These are phyloP conservation scores for Odontocerum albicorne DNA, from an alignment of 2,888 invertebrate species.

Conservation along the genomic window DNA sequence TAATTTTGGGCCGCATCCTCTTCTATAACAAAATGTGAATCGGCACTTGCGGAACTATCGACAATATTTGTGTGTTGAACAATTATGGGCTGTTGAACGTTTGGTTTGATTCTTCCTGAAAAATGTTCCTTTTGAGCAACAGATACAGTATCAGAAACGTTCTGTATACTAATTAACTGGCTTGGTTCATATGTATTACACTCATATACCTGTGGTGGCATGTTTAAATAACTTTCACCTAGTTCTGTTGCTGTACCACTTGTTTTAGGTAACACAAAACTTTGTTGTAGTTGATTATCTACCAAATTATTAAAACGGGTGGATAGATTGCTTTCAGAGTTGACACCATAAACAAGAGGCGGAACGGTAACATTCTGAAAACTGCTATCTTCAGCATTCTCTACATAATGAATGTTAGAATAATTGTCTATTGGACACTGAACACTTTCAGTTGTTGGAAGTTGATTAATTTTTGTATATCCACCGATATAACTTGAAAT, in stretches of 20 bases:
- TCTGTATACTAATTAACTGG: not conserved
- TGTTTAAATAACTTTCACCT: not conserved
- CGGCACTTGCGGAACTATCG: not conserved
- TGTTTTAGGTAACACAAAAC: too few species aligned
- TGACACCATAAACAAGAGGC: too few species aligned
- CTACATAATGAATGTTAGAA: not conserved
- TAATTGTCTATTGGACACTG: too few species aligned
- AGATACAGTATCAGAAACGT: too few species aligned
- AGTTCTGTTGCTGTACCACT: too few species aligned
- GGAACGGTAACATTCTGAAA: too few species aligned
- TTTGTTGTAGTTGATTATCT: not conserved
- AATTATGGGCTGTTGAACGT: too few species aligned
- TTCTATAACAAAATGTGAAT: not conserved
- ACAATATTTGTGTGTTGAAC: not conserved
- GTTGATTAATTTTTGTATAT: slow-evolving; percentile 14
- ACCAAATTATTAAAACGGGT: not conserved
- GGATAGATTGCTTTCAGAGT: not conserved
- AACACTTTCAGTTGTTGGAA: not conserved
- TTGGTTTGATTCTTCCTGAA: too few species aligned
- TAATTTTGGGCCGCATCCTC: slow-evolving; percentile 3
- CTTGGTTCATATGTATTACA: not conserved
- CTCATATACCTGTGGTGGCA: not conserved
- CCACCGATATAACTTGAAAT: slow-evolving; percentile 15
- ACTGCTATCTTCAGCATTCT: not conserved
- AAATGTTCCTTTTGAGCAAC: too few species aligned